phyloP scores from a whole-genome alignment of 2,888 invertebrate species.

The Eupeodes latifasciatus region DNA sequence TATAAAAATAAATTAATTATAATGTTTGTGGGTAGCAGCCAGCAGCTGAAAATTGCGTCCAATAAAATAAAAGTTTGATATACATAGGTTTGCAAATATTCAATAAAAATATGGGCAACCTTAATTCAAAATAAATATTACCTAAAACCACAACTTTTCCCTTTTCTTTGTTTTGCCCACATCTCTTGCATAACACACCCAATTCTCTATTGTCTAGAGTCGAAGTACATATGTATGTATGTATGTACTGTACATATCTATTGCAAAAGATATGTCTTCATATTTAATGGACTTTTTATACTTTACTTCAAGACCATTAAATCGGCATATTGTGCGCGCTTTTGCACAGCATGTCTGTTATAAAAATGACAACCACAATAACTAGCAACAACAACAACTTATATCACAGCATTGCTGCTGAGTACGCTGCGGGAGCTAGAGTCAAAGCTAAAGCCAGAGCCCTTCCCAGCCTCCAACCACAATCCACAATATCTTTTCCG shows the following conservation, averaged over 20 bases:
- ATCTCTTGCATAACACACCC: slow-evolving; percentile 57
- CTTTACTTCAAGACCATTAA: not conserved
- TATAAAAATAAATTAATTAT: not conserved
- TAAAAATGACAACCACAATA: slow-evolving; percentile 22
- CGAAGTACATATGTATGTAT: no score
- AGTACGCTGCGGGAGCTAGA: not conserved
- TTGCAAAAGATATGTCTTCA: slow-evolving; percentile 59
- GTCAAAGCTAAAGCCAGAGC: no score
- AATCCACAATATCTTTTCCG: slow-evolving; percentile 18
- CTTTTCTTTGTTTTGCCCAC: slow-evolving; percentile 49
- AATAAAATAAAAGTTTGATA: slow-evolving; percentile 23
- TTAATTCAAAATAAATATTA: slow-evolving; percentile 9
- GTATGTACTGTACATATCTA: slow-evolving; percentile 25
- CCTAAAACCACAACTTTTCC: slow-evolving; percentile 5
- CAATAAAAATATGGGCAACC: not conserved
- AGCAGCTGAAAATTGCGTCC: slow-evolving; percentile 48
- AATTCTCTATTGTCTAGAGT: slow-evolving; percentile 53
- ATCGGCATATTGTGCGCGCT: slow-evolving; percentile 15
- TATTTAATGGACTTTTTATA: slow-evolving; percentile 44
- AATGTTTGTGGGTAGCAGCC: slow-evolving; percentile 27
- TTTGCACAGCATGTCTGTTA: slow-evolving; percentile 44
- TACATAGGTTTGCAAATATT: no score
- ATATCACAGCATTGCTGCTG: not conserved
- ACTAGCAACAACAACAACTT: not conserved
- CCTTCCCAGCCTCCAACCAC: no score